These are phyloP conservation scores for Alectura lathami DNA, from an alignment of 2,113 vertebrate species.

Conservation along the genomic window DNA sequence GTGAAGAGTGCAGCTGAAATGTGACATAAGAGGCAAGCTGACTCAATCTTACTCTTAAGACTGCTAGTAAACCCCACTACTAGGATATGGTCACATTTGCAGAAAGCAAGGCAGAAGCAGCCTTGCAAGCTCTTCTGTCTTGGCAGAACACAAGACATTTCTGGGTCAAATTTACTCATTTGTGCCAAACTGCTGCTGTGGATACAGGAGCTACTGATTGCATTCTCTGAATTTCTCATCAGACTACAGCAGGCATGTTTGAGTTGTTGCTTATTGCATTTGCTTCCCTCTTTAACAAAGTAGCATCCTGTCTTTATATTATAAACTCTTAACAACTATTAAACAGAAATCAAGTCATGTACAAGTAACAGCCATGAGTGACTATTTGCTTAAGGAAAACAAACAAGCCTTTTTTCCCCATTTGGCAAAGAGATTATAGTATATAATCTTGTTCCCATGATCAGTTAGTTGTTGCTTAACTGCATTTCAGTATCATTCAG, in stretches of 20 bases:
- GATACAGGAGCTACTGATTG: neutral
- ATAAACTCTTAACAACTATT: neutral
- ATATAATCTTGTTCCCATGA: neutral
- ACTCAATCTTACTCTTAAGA: neutral
- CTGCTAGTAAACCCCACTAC: neutral
- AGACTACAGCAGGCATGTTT: neutral
- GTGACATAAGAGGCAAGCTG: neutral
- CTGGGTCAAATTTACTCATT: neutral
- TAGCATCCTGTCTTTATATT: neutral
- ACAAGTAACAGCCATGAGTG: neutral
- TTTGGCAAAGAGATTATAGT: neutral
- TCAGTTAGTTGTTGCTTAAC: neutral
- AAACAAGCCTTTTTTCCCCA: neutral
- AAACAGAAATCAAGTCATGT: neutral
- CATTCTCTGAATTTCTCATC: fast-evolving
- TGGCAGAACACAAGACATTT: neutral
- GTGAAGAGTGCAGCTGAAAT: neutral
- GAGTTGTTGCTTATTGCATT: neutral
- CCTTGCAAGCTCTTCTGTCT: neutral
- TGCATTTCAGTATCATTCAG: neutral
- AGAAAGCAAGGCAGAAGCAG: neutral
- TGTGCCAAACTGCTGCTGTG: neutral
- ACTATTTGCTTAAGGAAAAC: neutral
- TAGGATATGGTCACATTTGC: neutral
- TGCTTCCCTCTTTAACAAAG: neutral